These are phyloP conservation scores for Tupaia tana DNA, from an alignment of 2,113 vertebrate species.

Conservation along the genomic window DNA sequence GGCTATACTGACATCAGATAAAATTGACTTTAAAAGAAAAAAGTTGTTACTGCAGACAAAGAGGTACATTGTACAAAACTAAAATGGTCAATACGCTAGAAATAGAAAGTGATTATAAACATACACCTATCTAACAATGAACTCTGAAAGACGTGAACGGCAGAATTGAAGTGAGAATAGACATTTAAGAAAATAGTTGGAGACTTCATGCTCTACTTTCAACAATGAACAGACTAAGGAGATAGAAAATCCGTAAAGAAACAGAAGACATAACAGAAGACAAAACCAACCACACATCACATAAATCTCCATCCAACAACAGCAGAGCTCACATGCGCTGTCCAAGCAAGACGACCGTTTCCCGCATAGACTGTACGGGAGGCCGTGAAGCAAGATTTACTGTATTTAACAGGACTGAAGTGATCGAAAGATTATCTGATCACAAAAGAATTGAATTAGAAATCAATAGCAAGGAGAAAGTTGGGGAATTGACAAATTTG, in stretches of 20 bases:
- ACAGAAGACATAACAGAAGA: fast-evolving
- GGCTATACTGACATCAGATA: fast-evolving
- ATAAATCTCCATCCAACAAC: fast-evolving
- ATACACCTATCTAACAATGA: fast-evolving
- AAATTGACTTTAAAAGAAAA: fast-evolving
- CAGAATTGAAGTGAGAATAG: fast-evolving
- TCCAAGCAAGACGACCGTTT: too few relatives aligned
- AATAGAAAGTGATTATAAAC: too few relatives aligned
- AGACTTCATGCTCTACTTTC: neutral
- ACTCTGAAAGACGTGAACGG: fast-evolving
- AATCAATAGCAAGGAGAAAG: neutral
- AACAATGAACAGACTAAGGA: fast-evolving
- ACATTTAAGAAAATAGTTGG: fast-evolving
- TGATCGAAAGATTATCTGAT: neutral
- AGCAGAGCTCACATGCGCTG: fast-evolving
- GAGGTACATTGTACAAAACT: fast-evolving
- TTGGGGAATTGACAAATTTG: neutral
- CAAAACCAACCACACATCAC: fast-evolving
- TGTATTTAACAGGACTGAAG: neutral
- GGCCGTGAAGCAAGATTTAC: fast-evolving
- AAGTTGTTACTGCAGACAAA: neutral
- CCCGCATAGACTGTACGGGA: fast-evolving
- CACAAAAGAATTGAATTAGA: neutral
- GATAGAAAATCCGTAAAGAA: neutral
- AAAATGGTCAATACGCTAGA: too few relatives aligned